These are phyloP conservation scores for Sturmia bella DNA, from an alignment of 2,888 invertebrate species.

Conservation along the genomic window DNA sequence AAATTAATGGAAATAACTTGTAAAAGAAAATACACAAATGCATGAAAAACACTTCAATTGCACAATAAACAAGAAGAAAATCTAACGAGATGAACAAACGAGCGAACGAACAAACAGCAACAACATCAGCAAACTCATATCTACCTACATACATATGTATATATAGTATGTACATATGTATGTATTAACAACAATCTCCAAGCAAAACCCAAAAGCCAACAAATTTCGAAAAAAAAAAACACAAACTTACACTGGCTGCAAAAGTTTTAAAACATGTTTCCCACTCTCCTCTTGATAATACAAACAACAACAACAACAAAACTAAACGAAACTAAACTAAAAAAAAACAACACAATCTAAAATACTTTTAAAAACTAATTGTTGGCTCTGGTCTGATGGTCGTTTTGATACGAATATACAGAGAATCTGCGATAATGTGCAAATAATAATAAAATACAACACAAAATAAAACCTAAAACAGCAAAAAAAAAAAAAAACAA, in stretches of 20 bases:
- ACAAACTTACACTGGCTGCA: conserved; percentile 29
- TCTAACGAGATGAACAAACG: conserved; percentile 8
- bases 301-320: not conserved
- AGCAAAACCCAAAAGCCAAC: conserved; percentile 56
- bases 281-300: conserved; percentile 62
- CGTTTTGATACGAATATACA: conserved; percentile 65
- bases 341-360: conserved; percentile 12
- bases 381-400: conserved; percentile 66
- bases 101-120: no score
- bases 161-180: conserved; percentile 6
- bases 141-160: not conserved
- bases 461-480: conserved; percentile 37
- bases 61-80: conserved; percentile 38
- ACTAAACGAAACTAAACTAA: conserved; percentile 1
- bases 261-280: conserved; percentile 63
- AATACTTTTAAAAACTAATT: conserved; percentile 66
- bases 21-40: conserved; percentile 46
- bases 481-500: conserved; percentile 52
- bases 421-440: conserved; percentile 69
- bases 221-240: conserved; percentile 9
- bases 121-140: not conserved
- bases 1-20: conserved; percentile 65
- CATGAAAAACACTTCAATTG: not conserved
- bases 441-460: conserved; percentile 62
- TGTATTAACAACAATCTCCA: conserved; percentile 58